Percentiles rank a stretch among this genome's conserved stretches.
phyloP scores from a whole-genome alignment of 2,888 invertebrate species.

The Lysandra coridon region DNA sequence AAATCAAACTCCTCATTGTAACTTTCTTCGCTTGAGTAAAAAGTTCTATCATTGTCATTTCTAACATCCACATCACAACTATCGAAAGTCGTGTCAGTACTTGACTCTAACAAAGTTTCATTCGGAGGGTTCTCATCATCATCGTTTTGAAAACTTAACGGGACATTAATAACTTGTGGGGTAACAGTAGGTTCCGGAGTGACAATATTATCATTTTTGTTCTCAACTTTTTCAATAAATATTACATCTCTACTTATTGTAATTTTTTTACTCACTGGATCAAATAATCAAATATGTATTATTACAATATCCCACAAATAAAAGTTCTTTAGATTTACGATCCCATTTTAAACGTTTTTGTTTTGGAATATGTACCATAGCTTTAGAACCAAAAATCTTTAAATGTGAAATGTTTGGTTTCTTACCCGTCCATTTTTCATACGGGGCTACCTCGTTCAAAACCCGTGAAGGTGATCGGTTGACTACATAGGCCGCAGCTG shows the following conservation, averaged over 20 bases:
- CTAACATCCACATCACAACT: no score
- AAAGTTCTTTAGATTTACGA: slow-evolving; percentile 42
- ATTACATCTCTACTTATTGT: slow-evolving; percentile 26
- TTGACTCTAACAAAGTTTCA: no score
- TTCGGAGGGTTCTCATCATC: background rate
- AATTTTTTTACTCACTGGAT: slow-evolving; percentile 29
- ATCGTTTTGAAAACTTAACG: background rate
- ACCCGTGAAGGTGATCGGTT: no score
- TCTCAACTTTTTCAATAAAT: background rate
- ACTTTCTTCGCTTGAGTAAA: no score
- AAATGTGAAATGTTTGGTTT: slow-evolving; percentile 49
- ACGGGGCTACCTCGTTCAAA: slow-evolving; percentile 38
- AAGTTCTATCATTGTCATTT: no score
- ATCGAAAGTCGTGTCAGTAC: no score
- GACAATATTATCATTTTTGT: no score
- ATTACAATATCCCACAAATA: slow-evolving; percentile 50
- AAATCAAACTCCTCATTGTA: no score
- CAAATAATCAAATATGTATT: slow-evolving; percentile 42
- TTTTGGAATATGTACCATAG: slow-evolving; percentile 47
- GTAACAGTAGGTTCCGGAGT: background rate
- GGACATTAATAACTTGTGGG: background rate
- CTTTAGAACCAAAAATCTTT: slow-evolving; percentile 51
- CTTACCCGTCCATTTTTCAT: slow-evolving; percentile 46
- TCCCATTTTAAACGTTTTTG: slow-evolving; percentile 47
- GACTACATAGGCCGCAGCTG: no score